Evolutionary conservation across 2,113 vertebrate genomes (phyloP), one percentile per base, ranked within the genome.

Genomic region (Aix galericulata): DNA sequence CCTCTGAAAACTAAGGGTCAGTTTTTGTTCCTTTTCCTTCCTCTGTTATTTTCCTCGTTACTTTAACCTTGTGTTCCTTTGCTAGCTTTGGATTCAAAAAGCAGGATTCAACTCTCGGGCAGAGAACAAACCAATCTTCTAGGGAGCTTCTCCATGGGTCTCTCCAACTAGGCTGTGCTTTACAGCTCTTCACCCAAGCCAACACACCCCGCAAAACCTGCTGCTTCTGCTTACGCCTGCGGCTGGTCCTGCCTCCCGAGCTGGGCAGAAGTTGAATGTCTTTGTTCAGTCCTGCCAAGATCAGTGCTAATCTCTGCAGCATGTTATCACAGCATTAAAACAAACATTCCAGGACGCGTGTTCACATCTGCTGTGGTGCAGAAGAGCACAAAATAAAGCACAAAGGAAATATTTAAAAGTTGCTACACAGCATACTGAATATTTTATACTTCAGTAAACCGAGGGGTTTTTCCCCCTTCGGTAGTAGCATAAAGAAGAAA

Each of bases 381-480:
- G 53, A 58, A 67, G 23, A 80, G 18, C 50, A 71, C 38, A 32
- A 67, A 92, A 40, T 34, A 88, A 95, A 91, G 55, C 63, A 94
- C 77, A 44, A 91, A 59, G 22, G 75, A 67, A 94, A 82, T 58
- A 80, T 59, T 68, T 25, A n/a, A 23, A 82, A 82, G 40, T 56
- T 79, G 25, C 59, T 66, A 13, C 0, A 2, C 8, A 88, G 38
- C 32, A 80, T 20, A 91, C 34, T 13, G 38, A 84, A 18, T 86
- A 91, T 48, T 89, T 94, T 68, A 77, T 58, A 81, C 80, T 74
- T 91, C 59, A 86, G 46, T 72, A 89, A 94, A 95, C 69, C 9
- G 22, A 89, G 13, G n/a, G 31, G 1, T 7, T 76, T 72, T 79
- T 48, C 25, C 69, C 69, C 32, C 60, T 72, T 89, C 66, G 73